Base-by-base conservation (phyloP, 2,888 invertebrate genomes). In the Camptogramma bilineatum region DNA sequence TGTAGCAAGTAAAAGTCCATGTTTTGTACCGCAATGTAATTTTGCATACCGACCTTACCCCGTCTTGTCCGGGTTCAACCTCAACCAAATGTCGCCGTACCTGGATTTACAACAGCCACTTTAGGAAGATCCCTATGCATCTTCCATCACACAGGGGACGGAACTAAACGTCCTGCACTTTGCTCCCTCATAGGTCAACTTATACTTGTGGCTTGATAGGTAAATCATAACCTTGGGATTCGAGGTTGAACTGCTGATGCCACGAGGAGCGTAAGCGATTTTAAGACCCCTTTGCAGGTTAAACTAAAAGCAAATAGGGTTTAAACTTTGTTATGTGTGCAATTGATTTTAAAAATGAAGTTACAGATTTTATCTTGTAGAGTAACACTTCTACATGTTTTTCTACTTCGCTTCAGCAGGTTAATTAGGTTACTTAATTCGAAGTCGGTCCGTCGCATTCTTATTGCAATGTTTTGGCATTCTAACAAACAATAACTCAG, bases 41-140 rank as follows among this genome's bases (percentile, higher is more conserved):
- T 68, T 65, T 56, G 68, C 70, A 70, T 66, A 58, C 65, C 64
- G 28, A 13, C 53, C 63, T 56, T 50, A 66, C 67, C 67, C 70
- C 56, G 56, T 34, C 64, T 62, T 67, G 57, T 50, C 68, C 66
- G 75, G 74, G 75, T 78, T 79, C 79, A 83, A 80, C 80, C 83
- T 81, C 78, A 73, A 80, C 83, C 84, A 85, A 86, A 86, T 83
- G 84, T 84, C 84, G 76, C 79, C 71, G 74, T 80, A 80, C 84
- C 84, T 80, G 84, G 83, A 81, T 81, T 80, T 80, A 58, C 63
- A 50, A 69, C 50, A 67, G 71, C 80, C 80, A 80, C 54, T 71
- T 70, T 68, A 72, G 52, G 62, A 62, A 69, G 80, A 80, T 69
- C 75, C 54, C 64, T 61, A 61, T 64, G 62, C 68, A 67, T 57